Base-by-base conservation (phyloP, 2,113 vertebrate genomes). In the Maccullochella peelii region DNA sequence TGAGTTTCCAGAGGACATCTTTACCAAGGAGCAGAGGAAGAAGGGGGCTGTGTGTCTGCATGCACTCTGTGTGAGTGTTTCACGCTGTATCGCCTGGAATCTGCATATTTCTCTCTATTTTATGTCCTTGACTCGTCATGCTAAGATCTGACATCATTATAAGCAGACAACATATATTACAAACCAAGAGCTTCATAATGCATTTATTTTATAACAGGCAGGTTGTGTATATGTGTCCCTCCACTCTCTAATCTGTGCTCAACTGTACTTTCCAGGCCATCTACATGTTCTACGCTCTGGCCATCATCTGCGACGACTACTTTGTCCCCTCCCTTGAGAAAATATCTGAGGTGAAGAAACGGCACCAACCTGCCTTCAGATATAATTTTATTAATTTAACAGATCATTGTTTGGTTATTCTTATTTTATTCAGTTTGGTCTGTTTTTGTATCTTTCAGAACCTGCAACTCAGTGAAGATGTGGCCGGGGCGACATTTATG, bases 311-410 rank as follows among this genome's bases (percentile, higher is more conserved):
- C 25, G 95, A 96, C 11, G 95, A 96, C 89, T 96, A 94, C 92
- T 96, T 96, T 76, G 95, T 96, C n/a, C 95, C 95, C 1, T 96
- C 95, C 18, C 93, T 96, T 75, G 95, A 96, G 90, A 96, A 96
- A 87, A 96, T 96, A 89, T 96, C 95, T 36, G 95, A 96, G 95
- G 95, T 96, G 80, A 90, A 95, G 16, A 47, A 66, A 74, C 11
- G 65, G 59, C 44, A 2, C 1, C 23, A 30, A 3, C 25, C 18
- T 12, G 23, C 9, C 6, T 54, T 58, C 21, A n/a, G 4, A 69
- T 49, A 6, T 30, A 6, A n/a, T 23, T 23, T 40, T 54, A 4
- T 69, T 52, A 6, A 14, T 69, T 57, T 16, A 8, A 57, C 12
- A 52, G 47, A 40, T 68, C 1, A 8, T 27, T 73, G 2, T 52